These are phyloP conservation scores for Poeciliopsis turneri DNA, from an alignment of 2,797 vertebrate species.

Conservation along the genomic window DNA sequence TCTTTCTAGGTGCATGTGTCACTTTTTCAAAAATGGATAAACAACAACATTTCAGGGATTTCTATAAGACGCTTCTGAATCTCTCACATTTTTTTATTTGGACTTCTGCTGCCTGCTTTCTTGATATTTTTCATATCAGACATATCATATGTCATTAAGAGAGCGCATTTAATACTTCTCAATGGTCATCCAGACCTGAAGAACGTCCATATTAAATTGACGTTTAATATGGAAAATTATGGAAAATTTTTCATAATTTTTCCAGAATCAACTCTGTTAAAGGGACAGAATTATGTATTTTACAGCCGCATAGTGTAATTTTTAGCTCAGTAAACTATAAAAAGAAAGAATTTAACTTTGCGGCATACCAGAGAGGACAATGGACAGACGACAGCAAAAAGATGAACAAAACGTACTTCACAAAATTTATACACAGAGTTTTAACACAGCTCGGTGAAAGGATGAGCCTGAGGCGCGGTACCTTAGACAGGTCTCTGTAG, in stretches of 20 bases:
- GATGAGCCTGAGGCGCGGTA: constrained; percentile 56
- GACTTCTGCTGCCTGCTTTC: neutral
- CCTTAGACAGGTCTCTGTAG: constrained; percentile 99
- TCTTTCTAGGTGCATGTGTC: neutral
- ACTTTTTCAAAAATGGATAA: neutral
- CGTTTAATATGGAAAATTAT: too few species aligned
- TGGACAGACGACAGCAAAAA: neutral
- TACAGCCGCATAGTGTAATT: too few species aligned
- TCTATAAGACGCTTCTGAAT: neutral
- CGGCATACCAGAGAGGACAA: neutral
- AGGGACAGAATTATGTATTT: too few species aligned
- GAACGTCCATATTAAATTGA: too few species aligned
- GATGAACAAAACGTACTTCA: neutral
- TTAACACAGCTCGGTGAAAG: neutral
- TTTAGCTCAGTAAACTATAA: neutral
- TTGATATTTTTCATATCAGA: neutral
- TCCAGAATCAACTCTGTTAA: too few species aligned
- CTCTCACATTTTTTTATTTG: neutral
- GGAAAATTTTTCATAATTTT: too few species aligned
- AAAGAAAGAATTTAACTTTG: neutral
- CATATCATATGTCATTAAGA: neutral
- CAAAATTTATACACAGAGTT: too few species aligned
- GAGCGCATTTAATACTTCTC: neutral
- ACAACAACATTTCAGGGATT: neutral
- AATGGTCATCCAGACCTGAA: too few species aligned